A percentile compares a stretch with the other conserved stretches of the same genome.
phyloP scores from a whole-genome alignment of 2,113 vertebrate species.

The Pao palembangensis region DNA sequence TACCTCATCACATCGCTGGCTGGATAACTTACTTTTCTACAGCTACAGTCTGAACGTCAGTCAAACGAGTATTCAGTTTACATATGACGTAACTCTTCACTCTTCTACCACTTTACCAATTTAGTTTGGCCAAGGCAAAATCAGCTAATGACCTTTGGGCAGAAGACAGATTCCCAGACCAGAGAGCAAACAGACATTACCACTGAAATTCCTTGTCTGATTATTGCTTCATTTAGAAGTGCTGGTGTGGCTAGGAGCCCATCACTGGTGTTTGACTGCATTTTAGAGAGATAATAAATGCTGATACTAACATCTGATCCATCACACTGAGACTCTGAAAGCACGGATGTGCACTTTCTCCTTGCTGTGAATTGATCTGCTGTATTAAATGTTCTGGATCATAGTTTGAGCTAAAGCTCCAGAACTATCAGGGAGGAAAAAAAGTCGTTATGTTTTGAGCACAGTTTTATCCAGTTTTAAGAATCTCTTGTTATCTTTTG shows the following conservation, averaged over 20 bases:
- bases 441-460: constrained; percentile 13
- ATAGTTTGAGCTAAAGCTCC: constrained; percentile 1
- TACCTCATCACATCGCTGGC: constrained; percentile 5
- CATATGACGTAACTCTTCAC: constrained; percentile 29
- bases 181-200: constrained; percentile 43
- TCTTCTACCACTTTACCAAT: constrained; percentile 48
- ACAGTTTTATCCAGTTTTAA: constrained; percentile 24
- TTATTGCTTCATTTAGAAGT: constrained; percentile 33
- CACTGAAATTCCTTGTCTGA: constrained; percentile 46
- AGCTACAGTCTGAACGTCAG: constrained; percentile 30
- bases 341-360: neutral
- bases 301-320: neutral
- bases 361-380: constrained; percentile 10
- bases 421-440: neutral
- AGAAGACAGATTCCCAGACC: constrained; percentile 49
- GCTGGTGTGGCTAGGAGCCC: constrained; percentile 22
- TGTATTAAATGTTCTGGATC: constrained; percentile 18
- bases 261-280: constrained; percentile 18
- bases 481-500: neutral
- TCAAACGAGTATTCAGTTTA: constrained; percentile 20
- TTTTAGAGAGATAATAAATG: constrained; percentile 41
- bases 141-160: constrained; percentile 55
- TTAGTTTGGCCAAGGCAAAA: constrained; percentile 30
- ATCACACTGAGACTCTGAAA: neutral
- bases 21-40: constrained; percentile 33